phyloP scores from a whole-genome alignment of 2,113 vertebrate genomes.

The Paratilapia polleni region DNA sequence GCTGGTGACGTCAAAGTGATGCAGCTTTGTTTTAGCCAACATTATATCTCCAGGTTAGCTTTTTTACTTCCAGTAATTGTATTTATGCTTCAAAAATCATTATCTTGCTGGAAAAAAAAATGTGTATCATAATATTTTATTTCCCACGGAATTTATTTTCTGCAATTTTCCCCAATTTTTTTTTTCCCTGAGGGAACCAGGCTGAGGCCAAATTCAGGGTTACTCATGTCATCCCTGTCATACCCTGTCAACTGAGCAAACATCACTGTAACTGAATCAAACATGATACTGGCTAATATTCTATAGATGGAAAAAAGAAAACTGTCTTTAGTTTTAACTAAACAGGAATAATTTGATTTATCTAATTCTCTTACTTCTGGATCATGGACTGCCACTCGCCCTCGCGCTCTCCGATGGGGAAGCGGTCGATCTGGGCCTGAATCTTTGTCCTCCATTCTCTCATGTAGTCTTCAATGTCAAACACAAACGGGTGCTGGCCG shows the following conservation, averaged over 20 bases:
- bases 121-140: fast-evolving
- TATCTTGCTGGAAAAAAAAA: not conserved
- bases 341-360: not conserved
- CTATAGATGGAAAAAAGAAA: not conserved
- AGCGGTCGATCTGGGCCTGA: constrained; percentile 95
- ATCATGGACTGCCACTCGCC: constrained; percentile 99
- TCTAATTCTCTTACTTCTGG: constrained; percentile 88
- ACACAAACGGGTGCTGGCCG: constrained; percentile 96
- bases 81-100: not conserved
- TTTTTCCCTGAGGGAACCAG: not conserved
- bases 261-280: not conserved
- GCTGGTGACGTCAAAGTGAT: fast-evolving
- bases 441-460: constrained; percentile 98
- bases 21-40: not conserved
- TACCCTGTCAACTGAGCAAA: not conserved
- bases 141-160: not conserved
- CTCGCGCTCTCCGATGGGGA: constrained; percentile 93
- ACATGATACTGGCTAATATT: not conserved
- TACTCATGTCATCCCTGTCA: not conserved
- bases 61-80: not conserved
- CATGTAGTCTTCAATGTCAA: constrained; percentile 99
- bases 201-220: not conserved
- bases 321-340: not conserved
- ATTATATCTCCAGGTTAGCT: not conserved
- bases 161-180: fast-evolving